phyloP scores from a whole-genome alignment of 2,797 vertebrate genomes.

The Alosa sapidissima region DNA sequence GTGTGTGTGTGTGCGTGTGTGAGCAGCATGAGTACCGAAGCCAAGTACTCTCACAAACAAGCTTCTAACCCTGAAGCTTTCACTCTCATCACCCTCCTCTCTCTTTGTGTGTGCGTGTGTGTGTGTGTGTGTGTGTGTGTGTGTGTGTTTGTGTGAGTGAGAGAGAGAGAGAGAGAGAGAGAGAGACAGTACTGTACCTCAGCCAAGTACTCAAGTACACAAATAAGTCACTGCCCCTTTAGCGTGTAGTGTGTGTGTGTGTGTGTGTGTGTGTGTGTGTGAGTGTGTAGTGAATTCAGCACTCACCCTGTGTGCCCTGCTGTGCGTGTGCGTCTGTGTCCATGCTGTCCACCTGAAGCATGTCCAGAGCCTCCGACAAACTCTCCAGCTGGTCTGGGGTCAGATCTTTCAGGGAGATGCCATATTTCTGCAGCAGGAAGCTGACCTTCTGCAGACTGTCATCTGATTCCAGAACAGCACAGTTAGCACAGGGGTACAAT shows the following conservation, averaged over 20 bases:
- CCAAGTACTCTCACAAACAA: neutral
- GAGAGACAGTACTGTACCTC: too few relatives aligned
- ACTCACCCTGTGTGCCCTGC: conserved; percentile 60
- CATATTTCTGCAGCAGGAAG: conserved; percentile 78
- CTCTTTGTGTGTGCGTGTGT: neutral
- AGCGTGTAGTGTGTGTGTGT: too few relatives aligned
- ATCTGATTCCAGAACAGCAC: conserved; percentile 62
- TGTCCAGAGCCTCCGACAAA: conserved; percentile 75
- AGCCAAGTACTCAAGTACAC: too few relatives aligned
- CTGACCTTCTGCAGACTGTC: conserved; percentile 73
- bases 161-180: too few relatives aligned
- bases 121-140: neutral
- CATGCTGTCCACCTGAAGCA: conserved; percentile 71
- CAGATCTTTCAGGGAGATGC: conserved; percentile 80
- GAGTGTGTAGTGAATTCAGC: neutral
- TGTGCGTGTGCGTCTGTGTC: conserved; percentile 45
- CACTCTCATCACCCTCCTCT: neutral
- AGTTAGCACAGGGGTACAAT: conserved; percentile 34
- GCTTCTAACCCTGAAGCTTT: neutral
- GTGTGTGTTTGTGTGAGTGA: neutral
- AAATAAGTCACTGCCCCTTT: too few relatives aligned
- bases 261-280: neutral
- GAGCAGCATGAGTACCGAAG: too few relatives aligned
- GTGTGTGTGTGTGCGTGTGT: neutral
- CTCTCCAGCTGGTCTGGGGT: conserved; percentile 76